Conservation (phyloP, 2,888 invertebrate species). For the Lagria hirta region DNA sequence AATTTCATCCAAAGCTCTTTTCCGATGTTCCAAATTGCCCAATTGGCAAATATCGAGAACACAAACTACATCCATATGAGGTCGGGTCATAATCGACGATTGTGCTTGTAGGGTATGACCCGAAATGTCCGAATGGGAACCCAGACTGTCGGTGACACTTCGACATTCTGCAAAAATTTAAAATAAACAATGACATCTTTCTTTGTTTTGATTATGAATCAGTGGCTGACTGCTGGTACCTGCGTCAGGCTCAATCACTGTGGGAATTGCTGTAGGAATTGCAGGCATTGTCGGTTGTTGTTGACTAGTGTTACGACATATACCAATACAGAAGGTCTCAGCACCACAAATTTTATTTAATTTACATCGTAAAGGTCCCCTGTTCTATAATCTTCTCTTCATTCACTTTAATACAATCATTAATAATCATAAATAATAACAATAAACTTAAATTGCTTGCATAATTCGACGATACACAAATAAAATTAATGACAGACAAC, state of each 20-base stretch:
- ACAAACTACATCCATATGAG: slow-evolving; percentile 86
- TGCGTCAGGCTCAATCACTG: slow-evolving; percentile 45
- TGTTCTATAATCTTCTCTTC: slow-evolving; percentile 3
- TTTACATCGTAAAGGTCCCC: slow-evolving; percentile 12
- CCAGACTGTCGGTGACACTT: slow-evolving; percentile 62
- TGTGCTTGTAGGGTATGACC: slow-evolving; percentile 54
- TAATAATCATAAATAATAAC: slow-evolving; percentile 27
- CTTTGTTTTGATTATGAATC: slow-evolving; percentile 37
- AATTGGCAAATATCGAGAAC: slow-evolving; percentile 76
- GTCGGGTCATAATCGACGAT: slow-evolving; percentile 52
- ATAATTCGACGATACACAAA: slow-evolving; percentile 34
- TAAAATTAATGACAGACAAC: slow-evolving; percentile 28
- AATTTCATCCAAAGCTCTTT: slow-evolving; percentile 82
- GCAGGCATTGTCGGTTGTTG: too few species aligned
- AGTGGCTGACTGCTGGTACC: slow-evolving; percentile 44
- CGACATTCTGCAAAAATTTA: slow-evolving; percentile 48
- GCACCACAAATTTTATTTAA: too few species aligned
- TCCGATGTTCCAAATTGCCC: slow-evolving; percentile 72
- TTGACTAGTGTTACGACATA: too few species aligned
- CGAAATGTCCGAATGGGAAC: slow-evolving; percentile 65
- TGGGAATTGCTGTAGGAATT: slow-evolving; percentile 40
- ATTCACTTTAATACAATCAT: slow-evolving; percentile 12
- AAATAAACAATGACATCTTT: slow-evolving; percentile 25
- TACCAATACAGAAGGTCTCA: too few species aligned
- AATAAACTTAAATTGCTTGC: slow-evolving; percentile 35